Base-by-base conservation (phyloP, 2,888 invertebrate species). In the Himalopsyche japonica region DNA sequence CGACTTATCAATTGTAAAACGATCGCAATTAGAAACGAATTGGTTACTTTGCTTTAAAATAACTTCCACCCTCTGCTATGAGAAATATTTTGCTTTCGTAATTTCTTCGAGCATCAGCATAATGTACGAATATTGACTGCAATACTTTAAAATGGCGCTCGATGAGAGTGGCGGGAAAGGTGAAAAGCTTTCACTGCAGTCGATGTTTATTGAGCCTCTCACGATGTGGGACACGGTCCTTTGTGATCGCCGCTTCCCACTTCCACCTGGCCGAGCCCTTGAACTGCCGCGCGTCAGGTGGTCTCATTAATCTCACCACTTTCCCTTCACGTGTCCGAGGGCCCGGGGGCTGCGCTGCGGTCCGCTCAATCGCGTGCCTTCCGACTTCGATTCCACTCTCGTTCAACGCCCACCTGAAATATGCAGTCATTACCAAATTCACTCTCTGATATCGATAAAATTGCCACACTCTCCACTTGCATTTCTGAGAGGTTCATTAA, bases 171-270 rank as follows among this genome's bases (percentile, higher is more conserved):
- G 70, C 30, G 70, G 70, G 70, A 70, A 70, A 70, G 70, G 70
- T 24, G 30, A 30, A 37, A 76, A 64, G 81, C 84, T 86, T 86
- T 86, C 86, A 84, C 86, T 86, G 84, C 70, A 27, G 20, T 12
- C 15, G 30, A 27, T 79, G 84, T 83, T 86, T 84, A 86, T 86
- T 64, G 79, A 47, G 47, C 84, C 80, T 47, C 81, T 82, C 76
- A 20, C 64, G 43, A 48, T 76, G 76, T 76, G 76, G 84, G 70
- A 27, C 70, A 49, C 82, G 78, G 82, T 82, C 84, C 84, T 84
- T 86, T 86, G 84, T 83, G 81, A 76, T 78, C 76, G 84, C 84
- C 85, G 83, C 82, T 76, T 82, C 77, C 80, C 82, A 43, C 82
- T 43, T 64, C 82, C 82, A 43, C 78, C 77, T 27, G 43, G 78